Evolutionary conservation across 2,113 vertebrate genomes (phyloP).

Genomic region (Tapirus terrestris): DNA sequence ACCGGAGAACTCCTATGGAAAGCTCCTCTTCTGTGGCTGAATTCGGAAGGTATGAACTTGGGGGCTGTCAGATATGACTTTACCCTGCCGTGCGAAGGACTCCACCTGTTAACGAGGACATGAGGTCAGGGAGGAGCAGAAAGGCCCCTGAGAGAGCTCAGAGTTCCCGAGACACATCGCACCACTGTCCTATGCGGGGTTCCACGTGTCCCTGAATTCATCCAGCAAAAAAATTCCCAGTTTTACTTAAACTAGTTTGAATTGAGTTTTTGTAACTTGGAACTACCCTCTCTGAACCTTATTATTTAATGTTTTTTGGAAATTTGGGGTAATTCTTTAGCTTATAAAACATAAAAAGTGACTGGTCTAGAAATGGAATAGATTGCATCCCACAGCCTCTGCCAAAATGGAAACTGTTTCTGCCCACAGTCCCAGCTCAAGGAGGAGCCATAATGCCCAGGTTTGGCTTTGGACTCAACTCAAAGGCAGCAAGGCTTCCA

Average conservation of each 20-base stretch:
- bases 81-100: not conserved
- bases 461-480: not conserved
- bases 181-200: accelerated
- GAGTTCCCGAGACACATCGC: not conserved
- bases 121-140: accelerated
- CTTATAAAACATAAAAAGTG: not conserved
- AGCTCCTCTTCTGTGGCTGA: not conserved
- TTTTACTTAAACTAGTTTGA: not conserved
- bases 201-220: too few species aligned
- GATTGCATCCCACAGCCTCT: not conserved
- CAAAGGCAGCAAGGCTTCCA: not conserved
- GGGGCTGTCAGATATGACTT: accelerated
- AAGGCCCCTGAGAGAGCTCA: too few species aligned
- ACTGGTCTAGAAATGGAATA: not conserved
- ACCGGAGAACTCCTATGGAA: too few species aligned
- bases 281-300: too few species aligned
- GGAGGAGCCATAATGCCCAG: not conserved
- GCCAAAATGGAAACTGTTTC: not conserved
- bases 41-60: accelerated
- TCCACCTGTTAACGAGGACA: too few species aligned
- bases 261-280: too few species aligned
- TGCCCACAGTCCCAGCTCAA: not conserved
- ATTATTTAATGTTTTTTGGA: not conserved
- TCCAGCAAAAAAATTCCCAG: not conserved
- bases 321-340: not conserved